These are phyloP conservation scores for Phylloscopus trochilus DNA, from an alignment of 2,113 vertebrate genomes.

Conservation along the genomic window DNA sequence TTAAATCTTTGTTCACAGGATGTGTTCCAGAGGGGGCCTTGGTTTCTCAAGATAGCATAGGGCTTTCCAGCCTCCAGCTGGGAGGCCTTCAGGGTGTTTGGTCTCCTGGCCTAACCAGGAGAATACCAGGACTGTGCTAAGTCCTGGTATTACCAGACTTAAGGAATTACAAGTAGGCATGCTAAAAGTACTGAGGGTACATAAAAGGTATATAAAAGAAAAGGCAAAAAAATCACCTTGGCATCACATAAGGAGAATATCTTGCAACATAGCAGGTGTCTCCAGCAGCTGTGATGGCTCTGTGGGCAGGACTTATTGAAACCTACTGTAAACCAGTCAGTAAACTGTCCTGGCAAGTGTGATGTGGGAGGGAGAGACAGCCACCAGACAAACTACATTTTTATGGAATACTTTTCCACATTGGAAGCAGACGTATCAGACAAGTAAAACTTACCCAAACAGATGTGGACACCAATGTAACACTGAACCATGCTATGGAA, in stretches of 20 bases:
- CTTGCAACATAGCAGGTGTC: not conserved
- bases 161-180: not conserved
- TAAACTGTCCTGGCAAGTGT: not conserved
- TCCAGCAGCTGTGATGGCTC: not conserved
- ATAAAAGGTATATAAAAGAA: not conserved
- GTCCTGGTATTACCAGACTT: not conserved
- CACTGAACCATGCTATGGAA: not conserved
- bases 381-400: not conserved
- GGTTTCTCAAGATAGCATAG: rapidly evolving
- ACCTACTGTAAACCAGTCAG: not conserved
- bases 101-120: not conserved
- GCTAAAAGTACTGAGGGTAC: not conserved
- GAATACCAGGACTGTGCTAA: not conserved
- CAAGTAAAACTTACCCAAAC: not conserved
- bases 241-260: not conserved
- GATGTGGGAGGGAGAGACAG: not conserved
- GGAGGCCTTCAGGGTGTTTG: not conserved
- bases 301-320: not conserved
- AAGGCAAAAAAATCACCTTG: not conserved
- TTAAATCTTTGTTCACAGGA: not conserved
- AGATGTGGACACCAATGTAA: not conserved
- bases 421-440: not conserved
- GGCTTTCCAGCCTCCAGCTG: not conserved
- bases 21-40: not conserved
- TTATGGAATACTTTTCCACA: not conserved